Percentiles rank a stretch among this genome's conserved stretches.
phyloP scores from a whole-genome alignment of 2,113 vertebrate species.

The Sitta europaea region DNA sequence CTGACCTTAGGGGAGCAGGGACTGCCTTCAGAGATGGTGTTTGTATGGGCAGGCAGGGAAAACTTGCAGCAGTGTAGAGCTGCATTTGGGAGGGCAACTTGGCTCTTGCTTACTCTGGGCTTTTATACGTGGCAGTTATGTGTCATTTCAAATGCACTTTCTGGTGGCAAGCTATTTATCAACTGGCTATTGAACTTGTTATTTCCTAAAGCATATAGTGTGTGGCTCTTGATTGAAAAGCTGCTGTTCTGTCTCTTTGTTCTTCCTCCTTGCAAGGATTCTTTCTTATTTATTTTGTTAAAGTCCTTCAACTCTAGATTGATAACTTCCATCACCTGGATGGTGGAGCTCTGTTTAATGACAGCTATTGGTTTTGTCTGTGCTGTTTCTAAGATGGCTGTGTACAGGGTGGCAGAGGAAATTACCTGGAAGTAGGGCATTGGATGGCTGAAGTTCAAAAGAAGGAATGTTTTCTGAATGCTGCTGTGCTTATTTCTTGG shows the following conservation, averaged over 20 bases:
- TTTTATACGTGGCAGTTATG: neutral
- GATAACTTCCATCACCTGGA: slow-evolving; percentile 51
- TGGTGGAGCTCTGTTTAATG: neutral
- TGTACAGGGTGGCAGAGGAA: neutral
- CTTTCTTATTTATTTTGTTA: slow-evolving; percentile 61
- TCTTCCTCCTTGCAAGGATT: slow-evolving; percentile 47
- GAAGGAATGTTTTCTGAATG: neutral
- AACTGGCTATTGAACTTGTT: slow-evolving; percentile 32
- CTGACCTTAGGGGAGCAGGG: neutral
- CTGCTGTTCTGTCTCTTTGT: slow-evolving; percentile 26
- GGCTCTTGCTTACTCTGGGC: neutral
- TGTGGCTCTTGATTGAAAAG: slow-evolving; percentile 52
- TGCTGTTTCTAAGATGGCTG: slow-evolving; percentile 60
- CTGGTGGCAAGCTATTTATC: slow-evolving; percentile 43
- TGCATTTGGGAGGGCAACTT: neutral
- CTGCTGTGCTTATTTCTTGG: neutral
- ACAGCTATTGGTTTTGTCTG: slow-evolving; percentile 6
- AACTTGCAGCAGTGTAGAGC: neutral
- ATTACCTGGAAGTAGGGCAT: neutral
- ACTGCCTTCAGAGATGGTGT: neutral
- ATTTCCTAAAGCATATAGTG: slow-evolving; percentile 21
- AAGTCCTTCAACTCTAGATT: slow-evolving; percentile 58
- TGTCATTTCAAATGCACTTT: neutral
- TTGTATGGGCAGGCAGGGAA: neutral
- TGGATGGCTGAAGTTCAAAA: slow-evolving; percentile 54